Evolutionary conservation across 2,113 vertebrate genomes (phyloP).

Genomic region (Gambusia holbrooki): DNA sequence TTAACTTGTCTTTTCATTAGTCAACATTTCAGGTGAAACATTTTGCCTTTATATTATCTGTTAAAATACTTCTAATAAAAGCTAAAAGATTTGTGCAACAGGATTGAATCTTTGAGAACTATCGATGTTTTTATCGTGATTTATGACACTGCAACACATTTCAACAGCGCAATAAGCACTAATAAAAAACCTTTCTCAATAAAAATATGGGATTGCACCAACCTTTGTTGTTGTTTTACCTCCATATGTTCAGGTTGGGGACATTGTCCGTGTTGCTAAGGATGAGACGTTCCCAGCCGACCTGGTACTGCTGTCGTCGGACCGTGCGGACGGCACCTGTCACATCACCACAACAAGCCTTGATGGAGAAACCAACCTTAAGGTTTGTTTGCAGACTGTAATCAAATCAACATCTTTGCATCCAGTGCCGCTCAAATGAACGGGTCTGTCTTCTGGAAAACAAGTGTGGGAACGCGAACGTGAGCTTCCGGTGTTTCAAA

Average conservation of each 20-base stretch:
- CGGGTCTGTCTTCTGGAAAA: not conserved
- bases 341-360: constrained; percentile 96
- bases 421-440: not conserved
- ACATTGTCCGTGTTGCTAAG: constrained; percentile 98
- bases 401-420: not conserved
- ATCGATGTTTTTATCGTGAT: not conserved
- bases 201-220: not conserved
- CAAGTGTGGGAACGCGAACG: not conserved
- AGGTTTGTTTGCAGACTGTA: constrained; percentile 77
- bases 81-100: not conserved
- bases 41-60: too few species aligned
- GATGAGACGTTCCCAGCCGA: constrained; percentile 97
- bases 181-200: too few species aligned
- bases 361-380: constrained; percentile 97
- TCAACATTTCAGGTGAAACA: not conserved
- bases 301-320: constrained; percentile 93
- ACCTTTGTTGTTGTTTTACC: not conserved
- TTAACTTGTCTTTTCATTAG: not conserved
- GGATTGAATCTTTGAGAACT: not conserved
- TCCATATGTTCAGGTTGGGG: constrained; percentile 86
- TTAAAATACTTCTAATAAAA: not conserved
- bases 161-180: too few species aligned
- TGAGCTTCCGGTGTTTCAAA: not conserved
- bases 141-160: not conserved
- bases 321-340: constrained; percentile 91